Conservation (phyloP, 1,140 invertebrate species). For the Asobara japonica region DNA sequence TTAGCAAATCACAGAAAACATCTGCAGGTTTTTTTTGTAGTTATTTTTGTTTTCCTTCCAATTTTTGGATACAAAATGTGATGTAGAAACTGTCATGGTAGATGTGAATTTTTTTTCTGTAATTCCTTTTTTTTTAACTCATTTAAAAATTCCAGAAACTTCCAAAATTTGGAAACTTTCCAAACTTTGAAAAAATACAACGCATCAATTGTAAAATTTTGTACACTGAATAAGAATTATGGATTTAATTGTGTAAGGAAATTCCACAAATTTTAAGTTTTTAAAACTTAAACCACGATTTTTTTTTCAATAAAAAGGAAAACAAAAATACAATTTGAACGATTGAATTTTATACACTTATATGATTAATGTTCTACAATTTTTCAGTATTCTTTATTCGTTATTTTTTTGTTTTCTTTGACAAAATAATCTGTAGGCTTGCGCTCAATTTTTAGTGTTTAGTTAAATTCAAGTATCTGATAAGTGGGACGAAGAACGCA, state of each 20-base stretch:
- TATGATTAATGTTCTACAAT: background rate
- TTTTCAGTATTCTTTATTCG: background rate
- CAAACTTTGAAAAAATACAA: too few species aligned
- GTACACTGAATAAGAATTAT: too few species aligned
- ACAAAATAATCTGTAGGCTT: slow-evolving; percentile 14
- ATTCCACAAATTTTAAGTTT: too few species aligned
- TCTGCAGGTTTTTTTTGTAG: background rate
- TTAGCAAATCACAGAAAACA: background rate
- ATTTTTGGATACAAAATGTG: background rate
- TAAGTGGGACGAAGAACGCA: background rate
- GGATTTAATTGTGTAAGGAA: too few species aligned
- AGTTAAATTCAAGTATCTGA: background rate
- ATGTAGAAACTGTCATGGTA: background rate
- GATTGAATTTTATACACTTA: slow-evolving; percentile 18
- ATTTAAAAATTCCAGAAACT: background rate
- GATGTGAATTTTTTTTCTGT: background rate
- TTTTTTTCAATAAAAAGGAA: background rate
- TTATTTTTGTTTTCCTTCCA: slow-evolving; percentile 9
- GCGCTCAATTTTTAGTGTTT: background rate
- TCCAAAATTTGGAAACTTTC: too few species aligned
- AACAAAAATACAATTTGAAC: slow-evolving; percentile 7
- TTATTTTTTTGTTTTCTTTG: background rate
- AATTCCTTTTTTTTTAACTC: background rate
- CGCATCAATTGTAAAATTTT: too few species aligned
- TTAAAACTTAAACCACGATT: background rate